Percentiles rank a stretch among this genome's conserved stretches.
phyloP scores from a whole-genome alignment of 2,113 vertebrate genomes.

The Sceloporus undulatus region DNA sequence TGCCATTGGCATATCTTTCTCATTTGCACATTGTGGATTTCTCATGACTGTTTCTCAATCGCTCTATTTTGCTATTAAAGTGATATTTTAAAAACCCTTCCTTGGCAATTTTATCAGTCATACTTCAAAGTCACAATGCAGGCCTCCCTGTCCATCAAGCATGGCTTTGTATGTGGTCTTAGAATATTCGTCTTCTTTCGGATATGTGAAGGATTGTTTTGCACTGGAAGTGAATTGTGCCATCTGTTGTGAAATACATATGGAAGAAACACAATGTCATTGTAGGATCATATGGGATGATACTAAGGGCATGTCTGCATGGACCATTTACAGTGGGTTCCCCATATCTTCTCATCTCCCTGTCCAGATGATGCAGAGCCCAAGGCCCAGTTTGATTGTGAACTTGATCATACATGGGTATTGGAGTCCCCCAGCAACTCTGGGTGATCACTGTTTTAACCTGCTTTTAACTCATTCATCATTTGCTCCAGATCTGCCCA shows the following conservation, averaged over 20 bases:
- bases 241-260: not conserved
- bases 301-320: no score
- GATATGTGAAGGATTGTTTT: not conserved
- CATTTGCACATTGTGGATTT: not conserved
- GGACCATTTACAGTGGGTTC: no score
- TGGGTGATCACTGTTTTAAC: no score
- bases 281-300: no score
- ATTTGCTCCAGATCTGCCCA: no score
- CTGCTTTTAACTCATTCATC: no score
- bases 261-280: no score
- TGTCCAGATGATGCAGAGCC: no score
- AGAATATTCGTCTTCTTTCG: not conserved
- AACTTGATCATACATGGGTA: no score
- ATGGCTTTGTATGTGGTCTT: not conserved
- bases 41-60: constrained; percentile 22
- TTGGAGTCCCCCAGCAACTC: no score
- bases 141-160: not conserved
- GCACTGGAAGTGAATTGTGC: not conserved
- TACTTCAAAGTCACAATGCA: not conserved
- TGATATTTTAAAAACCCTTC: constrained; percentile 6
- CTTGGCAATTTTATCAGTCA: constrained; percentile 16
- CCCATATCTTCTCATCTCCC: no score
- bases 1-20: constrained; percentile 21
- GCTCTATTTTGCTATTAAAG: constrained; percentile 12
- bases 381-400: no score